Base-by-base conservation (phyloP, 1,140 invertebrate species). In the Drosophila sulfurigaster region DNA sequence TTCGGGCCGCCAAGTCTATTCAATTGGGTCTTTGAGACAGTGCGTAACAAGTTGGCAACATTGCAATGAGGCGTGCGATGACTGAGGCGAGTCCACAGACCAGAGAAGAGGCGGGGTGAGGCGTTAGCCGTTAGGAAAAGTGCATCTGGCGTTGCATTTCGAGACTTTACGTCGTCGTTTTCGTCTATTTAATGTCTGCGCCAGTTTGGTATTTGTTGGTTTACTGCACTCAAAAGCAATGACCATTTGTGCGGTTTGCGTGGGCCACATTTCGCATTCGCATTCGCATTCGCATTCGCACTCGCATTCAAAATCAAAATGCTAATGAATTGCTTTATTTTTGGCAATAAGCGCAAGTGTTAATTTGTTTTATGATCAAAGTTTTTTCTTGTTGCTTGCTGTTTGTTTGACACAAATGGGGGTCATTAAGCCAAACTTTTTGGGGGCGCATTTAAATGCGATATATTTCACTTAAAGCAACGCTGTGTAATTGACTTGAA, bases 361-460 rank as follows among this genome's bases (percentile, higher is more conserved):
- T 66, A 76, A 76, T 76, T 76, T 76, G 69, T 49, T 76, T 76
- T 76, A 76, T 76, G 74, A 16, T 48, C 73, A 51, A 75, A 65
- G 43, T 38, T 60, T 45, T n/a, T 20, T 25, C 20, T 25, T 25
- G 20, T 25, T 54, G 49, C 66, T 70, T 70, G 67, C 13, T 25
- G 56, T 28, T 35, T 25, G 56, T 28, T 35, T 41, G 46, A 49
- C 66, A 45, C 56, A 70, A 62, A 62, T 68, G 66, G 54, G 45
- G 54, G 54, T 51, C 56, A 68, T 65, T 60, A 60, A 69, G 59
- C 59, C 48, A 70, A 25, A 70, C 41, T 54, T 67, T 25, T 57
- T 62, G 57, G 13, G 35, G 41, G 41, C 65, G 49, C 15, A 48
- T 58, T 58, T 49, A 3, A 43, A 43, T 43, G 41, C 45, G 43